Evolutionary conservation across 2,888 invertebrate species (phyloP), one percentile per base, ranked within the genome.

Genomic region (Crepidodera aurea): DNA sequence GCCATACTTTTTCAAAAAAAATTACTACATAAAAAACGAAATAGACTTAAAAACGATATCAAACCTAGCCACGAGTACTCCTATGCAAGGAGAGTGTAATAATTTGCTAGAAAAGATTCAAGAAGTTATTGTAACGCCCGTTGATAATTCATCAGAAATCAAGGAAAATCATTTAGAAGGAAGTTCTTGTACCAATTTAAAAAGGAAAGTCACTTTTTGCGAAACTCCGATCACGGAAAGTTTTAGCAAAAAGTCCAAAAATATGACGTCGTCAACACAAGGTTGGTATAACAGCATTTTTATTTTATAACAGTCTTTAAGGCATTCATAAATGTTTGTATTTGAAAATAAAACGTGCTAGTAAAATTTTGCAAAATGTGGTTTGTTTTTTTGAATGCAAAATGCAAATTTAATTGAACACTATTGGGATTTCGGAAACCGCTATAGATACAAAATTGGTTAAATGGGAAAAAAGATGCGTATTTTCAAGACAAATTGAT

Each of bases 141-240:
- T 73, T 6, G 72, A 75, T 57, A 53, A 40, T 32, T 55, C 62
- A 25, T 51, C 51, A 16, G 62, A 40, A 12, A 69, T 51, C 19
- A 68, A 68, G 34, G 65, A 70, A 63, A 62, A 40, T n/a, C 57
- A 56, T 40, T 50, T 42, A 32, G 15, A 44, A 15, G n/a, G 46
- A 10, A 40, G 44, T 37, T 56, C 65, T 51, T 6, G 4, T 34
- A 42, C 51, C 19, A 51, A 53, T 18, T 27, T 55, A n/a, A 70
- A 77, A 40, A 72, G 75, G 50, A 71, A 69, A 63, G 78, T 78
- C 7, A 77, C 78, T n/a, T 78, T 78, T 69, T 69, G 65, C 15
- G 75, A 76, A 54, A 75, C 74, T 1, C 73, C 71, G 8, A 40
- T 64, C 4, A 54, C 64, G 1, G 64, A 63, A 2, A 64, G 44